phyloP scores from a whole-genome alignment of 2,113 vertebrate species.

The Corythaixoides concolor region DNA sequence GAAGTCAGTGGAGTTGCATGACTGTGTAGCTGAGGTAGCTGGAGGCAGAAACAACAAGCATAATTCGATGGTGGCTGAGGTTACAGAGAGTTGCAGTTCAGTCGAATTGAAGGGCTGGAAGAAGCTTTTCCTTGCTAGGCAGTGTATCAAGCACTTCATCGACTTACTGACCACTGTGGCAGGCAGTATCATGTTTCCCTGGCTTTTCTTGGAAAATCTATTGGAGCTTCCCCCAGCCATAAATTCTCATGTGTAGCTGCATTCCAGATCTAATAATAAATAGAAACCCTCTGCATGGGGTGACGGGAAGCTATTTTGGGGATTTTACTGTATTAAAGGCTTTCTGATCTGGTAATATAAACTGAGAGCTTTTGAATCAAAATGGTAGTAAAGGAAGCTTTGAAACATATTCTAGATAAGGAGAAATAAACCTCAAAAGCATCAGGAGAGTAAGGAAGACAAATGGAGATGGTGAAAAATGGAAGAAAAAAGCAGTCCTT shows the following conservation, averaged over 20 bases:
- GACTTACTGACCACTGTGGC: background rate
- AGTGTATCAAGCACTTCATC: background rate
- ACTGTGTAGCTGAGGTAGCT: background rate
- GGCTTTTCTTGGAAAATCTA: slow-evolving; percentile 45
- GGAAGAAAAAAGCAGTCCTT: background rate
- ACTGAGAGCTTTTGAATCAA: background rate
- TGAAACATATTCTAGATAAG: background rate
- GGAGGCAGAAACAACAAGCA: background rate
- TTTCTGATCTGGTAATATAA: background rate
- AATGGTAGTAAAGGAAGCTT: background rate
- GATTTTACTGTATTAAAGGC: background rate
- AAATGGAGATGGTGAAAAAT: background rate
- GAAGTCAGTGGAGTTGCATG: background rate
- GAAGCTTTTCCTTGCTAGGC: background rate
- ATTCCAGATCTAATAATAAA: slow-evolving; percentile 35
- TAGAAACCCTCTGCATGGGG: background rate
- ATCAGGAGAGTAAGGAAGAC: background rate
- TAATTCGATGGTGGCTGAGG: background rate
- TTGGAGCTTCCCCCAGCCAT: background rate
- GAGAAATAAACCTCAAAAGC: background rate
- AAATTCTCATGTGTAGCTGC: slow-evolving; percentile 27
- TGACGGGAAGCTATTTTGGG: background rate
- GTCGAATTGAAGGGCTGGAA: background rate
- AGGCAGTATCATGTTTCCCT: slow-evolving; percentile 32
- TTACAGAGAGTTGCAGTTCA: background rate